These are phyloP conservation scores for Sycon ciliatum DNA, from an alignment of 37 sponge, comb jelly and placozoan genomes.

Conservation along the genomic window DNA sequence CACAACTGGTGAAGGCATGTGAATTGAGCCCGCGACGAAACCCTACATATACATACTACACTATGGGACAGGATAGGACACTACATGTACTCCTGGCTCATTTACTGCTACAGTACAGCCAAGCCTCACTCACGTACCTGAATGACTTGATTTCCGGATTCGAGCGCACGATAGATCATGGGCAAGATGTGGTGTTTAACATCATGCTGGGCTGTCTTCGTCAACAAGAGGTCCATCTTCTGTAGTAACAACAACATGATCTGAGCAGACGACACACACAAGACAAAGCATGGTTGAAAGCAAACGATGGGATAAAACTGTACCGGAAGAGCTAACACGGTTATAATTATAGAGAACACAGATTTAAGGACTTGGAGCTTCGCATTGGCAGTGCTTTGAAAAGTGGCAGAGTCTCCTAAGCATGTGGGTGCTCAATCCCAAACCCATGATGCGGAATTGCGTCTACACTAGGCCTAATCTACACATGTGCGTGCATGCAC, in stretches of 20 bases:
- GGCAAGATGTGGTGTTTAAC: constrained; percentile 51
- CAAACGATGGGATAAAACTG: background rate
- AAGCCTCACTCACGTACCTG: constrained; percentile 34
- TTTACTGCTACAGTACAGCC: background rate
- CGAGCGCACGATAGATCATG: constrained; percentile 50
- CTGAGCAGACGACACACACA: constrained; percentile 27
- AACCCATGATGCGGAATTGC: too few species aligned
- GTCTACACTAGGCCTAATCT: background rate
- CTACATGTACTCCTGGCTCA: background rate
- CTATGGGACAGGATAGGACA: background rate
- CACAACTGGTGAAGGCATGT: too few species aligned
- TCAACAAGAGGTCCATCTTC: constrained; percentile 71
- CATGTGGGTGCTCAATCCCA: too few species aligned
- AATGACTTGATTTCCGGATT: constrained; percentile 33
- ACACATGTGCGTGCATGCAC: background rate
- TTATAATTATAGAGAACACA: too few species aligned
- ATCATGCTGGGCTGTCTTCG: constrained; percentile 50
- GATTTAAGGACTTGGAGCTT: too few species aligned
- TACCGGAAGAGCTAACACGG: too few species aligned
- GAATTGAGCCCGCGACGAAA: too few species aligned
- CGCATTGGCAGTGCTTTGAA: too few species aligned
- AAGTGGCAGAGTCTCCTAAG: too few species aligned
- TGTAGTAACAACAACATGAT: constrained; percentile 66
- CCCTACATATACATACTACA: background rate
- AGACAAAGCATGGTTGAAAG: background rate